Percentiles rank a stretch among this genome's conserved stretches.
These are phyloP conservation scores for Basileuterus tristriatus DNA, from an alignment of 2,797 vertebrate genomes.

Conservation along the genomic window DNA sequence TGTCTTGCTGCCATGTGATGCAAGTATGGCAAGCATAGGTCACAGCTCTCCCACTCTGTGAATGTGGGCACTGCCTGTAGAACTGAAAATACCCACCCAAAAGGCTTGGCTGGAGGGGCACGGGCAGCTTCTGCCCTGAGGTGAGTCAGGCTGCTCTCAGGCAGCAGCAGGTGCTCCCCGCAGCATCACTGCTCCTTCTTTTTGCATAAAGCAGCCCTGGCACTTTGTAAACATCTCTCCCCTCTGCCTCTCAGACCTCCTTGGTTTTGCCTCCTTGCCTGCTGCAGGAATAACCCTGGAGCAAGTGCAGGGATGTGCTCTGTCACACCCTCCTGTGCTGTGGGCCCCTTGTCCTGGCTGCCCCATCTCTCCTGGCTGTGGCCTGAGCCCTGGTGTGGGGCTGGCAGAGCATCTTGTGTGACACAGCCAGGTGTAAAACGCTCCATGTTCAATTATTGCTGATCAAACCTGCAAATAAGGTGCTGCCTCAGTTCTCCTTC, in stretches of 20 bases:
- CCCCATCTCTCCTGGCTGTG: background rate
- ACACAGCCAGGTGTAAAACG: background rate
- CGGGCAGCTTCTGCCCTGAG: background rate
- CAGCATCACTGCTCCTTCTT: background rate
- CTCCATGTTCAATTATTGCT: background rate
- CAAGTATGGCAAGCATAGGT: background rate
- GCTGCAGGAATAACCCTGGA: background rate
- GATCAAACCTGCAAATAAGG: background rate
- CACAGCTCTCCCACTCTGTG: accelerated
- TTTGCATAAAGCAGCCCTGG: background rate
- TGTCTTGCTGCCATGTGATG: accelerated
- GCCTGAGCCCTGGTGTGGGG: background rate
- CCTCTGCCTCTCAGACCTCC: background rate
- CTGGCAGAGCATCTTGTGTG: background rate
- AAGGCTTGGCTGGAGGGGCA: background rate
- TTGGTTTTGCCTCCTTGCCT: accelerated
- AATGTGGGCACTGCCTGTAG: background rate
- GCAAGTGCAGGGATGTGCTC: background rate
- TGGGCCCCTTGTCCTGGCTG: background rate
- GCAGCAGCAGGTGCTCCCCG: background rate
- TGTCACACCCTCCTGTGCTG: accelerated
- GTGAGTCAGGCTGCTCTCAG: background rate
- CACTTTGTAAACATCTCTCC: background rate
- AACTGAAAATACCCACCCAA: background rate
- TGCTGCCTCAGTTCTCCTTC: background rate